Evolutionary conservation across 2,888 invertebrate genomes (phyloP), one percentile per base, ranked within the genome.

Genomic region (Ceriagrion tenellum): DNA sequence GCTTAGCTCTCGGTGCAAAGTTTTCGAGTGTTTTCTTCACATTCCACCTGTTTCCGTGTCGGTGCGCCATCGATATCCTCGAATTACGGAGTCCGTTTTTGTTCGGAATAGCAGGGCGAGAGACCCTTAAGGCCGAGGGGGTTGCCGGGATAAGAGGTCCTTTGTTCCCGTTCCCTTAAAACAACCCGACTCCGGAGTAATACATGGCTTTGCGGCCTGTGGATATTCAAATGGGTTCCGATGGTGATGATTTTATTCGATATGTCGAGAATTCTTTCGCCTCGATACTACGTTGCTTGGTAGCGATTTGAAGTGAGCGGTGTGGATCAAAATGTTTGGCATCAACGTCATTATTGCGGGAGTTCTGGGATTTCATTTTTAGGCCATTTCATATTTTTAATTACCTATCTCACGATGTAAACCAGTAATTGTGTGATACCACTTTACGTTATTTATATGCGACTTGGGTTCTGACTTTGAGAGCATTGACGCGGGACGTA

Each of bases 241-340:
- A 69, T 69, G 69, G 69, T n/a, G 69, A 69, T 69, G 69, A 69
- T 69, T 69, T 20, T 69, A 69, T 69, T n/a, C n/a, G 69, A n/a
- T 69, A 69, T 69, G n/a, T 69, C 23, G 69, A 69, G 69, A n/a
- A 69, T 69, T 69, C 69, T n/a, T 69, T n/a, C n/a, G 69, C 69
- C 6, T 69, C 26, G n/a, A 26, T n/a, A 26, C 69, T n/a, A 12
- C 69, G 69, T 69, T n/a, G n/a, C n/a, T 26, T 20, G 69, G 69
- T 69, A 26, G 69, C 26, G 26, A 26, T 69, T 69, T 69, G 26
- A 26, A 69, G n/a, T 69, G 26, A 69, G 26, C 69, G 20, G 26
- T 69, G n/a, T n/a, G n/a, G n/a, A n/a, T n/a, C n/a, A n/a, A n/a
- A n/a, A n/a, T n/a, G n/a, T n/a, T n/a, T n/a, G 26, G 10, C 20